phyloP scores from a whole-genome alignment of 2,888 invertebrate species.

The Tiliacea aurago region DNA sequence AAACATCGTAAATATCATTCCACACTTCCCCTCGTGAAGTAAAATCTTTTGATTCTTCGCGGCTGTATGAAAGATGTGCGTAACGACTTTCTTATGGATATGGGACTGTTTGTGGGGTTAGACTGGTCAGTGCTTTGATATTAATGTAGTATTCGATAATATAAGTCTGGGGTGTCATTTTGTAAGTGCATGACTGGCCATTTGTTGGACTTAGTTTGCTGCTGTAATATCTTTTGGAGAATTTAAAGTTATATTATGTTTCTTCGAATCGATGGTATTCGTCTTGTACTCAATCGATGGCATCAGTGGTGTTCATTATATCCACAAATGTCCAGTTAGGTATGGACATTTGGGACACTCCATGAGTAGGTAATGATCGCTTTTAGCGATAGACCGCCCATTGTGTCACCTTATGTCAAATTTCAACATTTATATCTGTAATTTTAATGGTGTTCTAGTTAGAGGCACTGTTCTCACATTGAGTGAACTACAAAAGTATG shows the following conservation, averaged over 20 bases:
- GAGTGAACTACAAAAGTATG: neutral
- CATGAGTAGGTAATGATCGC: neutral
- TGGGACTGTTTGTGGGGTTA: slow-evolving; percentile 21
- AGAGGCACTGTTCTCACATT: neutral
- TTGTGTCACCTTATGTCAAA: too few species aligned
- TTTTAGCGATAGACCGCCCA: too few species aligned
- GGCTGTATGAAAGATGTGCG: slow-evolving; percentile 29
- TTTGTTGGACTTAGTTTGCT: slow-evolving; percentile 1
- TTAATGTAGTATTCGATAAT: slow-evolving; percentile 1
- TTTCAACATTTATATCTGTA: too few species aligned
- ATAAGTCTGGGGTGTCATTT: slow-evolving; percentile 25
- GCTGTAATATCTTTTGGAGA: neutral
- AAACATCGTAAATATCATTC: slow-evolving; percentile 35
- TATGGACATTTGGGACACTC: neutral
- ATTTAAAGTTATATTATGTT: neutral
- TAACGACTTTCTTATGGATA: slow-evolving; percentile 56
- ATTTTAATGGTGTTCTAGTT: neutral
- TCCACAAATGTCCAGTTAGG: neutral
- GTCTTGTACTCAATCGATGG: neutral
- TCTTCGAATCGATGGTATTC: neutral
- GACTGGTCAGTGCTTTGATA: slow-evolving; percentile 8
- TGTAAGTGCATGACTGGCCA: slow-evolving; percentile 10
- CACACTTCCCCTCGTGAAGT: slow-evolving; percentile 33
- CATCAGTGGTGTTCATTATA: neutral
- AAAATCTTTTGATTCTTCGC: slow-evolving; percentile 51